These are phyloP conservation scores for Sus scrofa DNA, from an alignment of 2,113 vertebrate genomes.

Conservation along the genomic window DNA sequence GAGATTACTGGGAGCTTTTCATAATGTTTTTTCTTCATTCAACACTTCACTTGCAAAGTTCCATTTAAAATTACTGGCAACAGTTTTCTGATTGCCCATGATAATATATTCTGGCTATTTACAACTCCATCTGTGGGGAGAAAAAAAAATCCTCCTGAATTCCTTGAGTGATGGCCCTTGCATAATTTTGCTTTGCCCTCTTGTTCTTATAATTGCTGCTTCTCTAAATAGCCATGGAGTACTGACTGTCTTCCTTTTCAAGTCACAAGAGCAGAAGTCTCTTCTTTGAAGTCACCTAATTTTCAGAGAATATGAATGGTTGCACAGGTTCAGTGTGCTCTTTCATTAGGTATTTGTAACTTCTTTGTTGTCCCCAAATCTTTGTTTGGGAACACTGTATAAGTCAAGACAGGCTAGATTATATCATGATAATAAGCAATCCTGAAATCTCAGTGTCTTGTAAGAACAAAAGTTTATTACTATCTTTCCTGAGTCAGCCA, in stretches of 20 bases:
- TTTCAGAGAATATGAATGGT: not conserved
- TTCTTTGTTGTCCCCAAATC: not conserved
- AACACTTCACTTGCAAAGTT: slow-evolving; percentile 22
- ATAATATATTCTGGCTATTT: slow-evolving; percentile 70
- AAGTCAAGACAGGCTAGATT: not conserved
- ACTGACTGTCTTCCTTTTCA: not conserved
- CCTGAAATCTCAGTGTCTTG: not conserved
- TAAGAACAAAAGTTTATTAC: not conserved
- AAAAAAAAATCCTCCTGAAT: slow-evolving; percentile 41
- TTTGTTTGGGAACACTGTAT: not conserved
- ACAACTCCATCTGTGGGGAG: slow-evolving; percentile 38
- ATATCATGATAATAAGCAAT: not conserved
- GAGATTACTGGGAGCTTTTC: not conserved
- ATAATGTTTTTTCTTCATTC: slow-evolving; percentile 9
- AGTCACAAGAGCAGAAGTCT: not conserved
- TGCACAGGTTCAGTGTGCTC: not conserved
- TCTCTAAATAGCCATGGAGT: slow-evolving; percentile 18
- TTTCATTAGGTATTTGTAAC: not conserved
- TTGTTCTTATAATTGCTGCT: not conserved
- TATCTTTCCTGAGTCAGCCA: not conserved
- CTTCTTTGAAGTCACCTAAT: not conserved
- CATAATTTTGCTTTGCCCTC: slow-evolving; percentile 16
- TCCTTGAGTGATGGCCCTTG: slow-evolving; percentile 26
- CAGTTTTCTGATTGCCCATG: slow-evolving; percentile 37
- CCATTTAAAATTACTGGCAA: slow-evolving; percentile 56